Evolutionary conservation across 2,797 vertebrate genomes (phyloP), one percentile per base, ranked within the genome.

Genomic region (Lateolabrax maculatus): DNA sequence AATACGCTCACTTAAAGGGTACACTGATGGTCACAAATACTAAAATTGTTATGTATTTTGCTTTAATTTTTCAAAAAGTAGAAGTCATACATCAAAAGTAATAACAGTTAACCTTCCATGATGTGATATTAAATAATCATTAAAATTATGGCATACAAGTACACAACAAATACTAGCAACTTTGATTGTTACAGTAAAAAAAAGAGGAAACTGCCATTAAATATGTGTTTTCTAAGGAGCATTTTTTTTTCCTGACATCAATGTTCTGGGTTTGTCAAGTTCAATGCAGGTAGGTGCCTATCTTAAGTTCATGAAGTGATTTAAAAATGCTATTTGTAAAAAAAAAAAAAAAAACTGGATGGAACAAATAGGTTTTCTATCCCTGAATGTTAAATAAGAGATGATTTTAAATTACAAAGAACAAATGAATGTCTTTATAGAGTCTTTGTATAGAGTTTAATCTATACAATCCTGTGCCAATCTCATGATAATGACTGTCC

Each of bases 401-500:
- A 19, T 18, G 16, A 27, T 39, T 0, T 61, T 34, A 56, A 13
- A 60, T 49, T 43, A 25, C 34, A 18, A 53, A 18, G 25, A 64
- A 25, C 34, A 21, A 39, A 57, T 49, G 11, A 0, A 43, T 53
- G n/a, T n/a, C n/a, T n/a, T n/a, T n/a, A n/a, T n/a, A n/a, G n/a
- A n/a, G 29, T 46, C 27, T 64, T 63, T 27, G 66, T 41, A 19
- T 55, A 3, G 12, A 29, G 36, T 57, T 84, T 51, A 77, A 77
- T 79, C 39, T 25, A 34, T 52, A 29, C 6, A 1, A 39, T 68
- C 67, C 9, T 2, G 4, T 37, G n/a, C 61, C 64, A 84, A 49
- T 64, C 48, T 77, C 8, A 37, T 63, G 39, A 60, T 66, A 68
- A 64, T 52, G 43, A 69, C 31, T 36, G 46, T 57, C 73, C 75